Percentiles rank a stretch among this genome's conserved stretches.
These are phyloP conservation scores for Cremastobaeus sp. DNA, from an alignment of 2,888 invertebrate genomes.

Conservation along the genomic window DNA sequence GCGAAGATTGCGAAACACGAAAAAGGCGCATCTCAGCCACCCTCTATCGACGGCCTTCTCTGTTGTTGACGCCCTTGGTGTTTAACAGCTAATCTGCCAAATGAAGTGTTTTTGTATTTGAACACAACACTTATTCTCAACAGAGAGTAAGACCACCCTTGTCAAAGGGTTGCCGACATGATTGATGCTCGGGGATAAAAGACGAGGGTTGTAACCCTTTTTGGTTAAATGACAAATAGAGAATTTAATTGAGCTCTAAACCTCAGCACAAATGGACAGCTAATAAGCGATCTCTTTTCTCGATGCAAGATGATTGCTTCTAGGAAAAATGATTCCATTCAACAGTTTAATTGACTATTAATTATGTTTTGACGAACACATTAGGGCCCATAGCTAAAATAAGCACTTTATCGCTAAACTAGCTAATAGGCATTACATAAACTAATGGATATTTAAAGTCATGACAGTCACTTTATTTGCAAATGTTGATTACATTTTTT, in stretches of 20 bases:
- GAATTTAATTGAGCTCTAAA: slow-evolving; percentile 77
- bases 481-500: too few relatives aligned
- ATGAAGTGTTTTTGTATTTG: slow-evolving; percentile 79
- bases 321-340: too few relatives aligned
- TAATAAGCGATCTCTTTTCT: slow-evolving; percentile 69
- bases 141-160: slow-evolving; percentile 76
- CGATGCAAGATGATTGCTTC: too few relatives aligned
- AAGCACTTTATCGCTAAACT: too few relatives aligned
- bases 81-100: slow-evolving; percentile 79
- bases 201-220: slow-evolving; percentile 71
- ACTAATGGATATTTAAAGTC: too few relatives aligned
- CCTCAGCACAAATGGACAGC: slow-evolving; percentile 76
- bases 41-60: slow-evolving; percentile 30
- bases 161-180: slow-evolving; percentile 78
- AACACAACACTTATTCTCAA: slow-evolving; percentile 78
- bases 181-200: slow-evolving; percentile 76
- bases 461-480: too few relatives aligned
- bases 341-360: too few relatives aligned
- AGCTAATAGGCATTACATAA: too few relatives aligned
- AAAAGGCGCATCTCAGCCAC: slow-evolving; percentile 47
- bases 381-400: too few relatives aligned
- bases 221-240: slow-evolving; percentile 74
- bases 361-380: too few relatives aligned
- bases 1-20: too few relatives aligned
- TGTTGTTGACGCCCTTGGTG: slow-evolving; percentile 68